Evolutionary conservation across 2,113 vertebrate species (phyloP).

Genomic region (Ceyx melanurus): DNA sequence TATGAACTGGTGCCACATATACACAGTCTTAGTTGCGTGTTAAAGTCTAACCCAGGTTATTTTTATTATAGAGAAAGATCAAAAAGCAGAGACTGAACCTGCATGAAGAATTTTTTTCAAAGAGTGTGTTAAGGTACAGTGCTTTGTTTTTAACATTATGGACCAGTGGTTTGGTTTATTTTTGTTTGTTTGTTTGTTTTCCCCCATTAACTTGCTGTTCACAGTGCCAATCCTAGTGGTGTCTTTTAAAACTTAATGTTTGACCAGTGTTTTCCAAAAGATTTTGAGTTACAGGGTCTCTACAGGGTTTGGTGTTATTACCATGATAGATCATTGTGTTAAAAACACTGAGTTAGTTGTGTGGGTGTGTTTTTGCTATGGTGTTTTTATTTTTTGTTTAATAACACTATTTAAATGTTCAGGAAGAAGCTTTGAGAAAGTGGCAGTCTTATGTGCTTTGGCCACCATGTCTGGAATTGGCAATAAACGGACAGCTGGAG

Average conservation of each 20-base stretch:
- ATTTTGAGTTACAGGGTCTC: accelerated
- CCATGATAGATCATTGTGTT: background rate
- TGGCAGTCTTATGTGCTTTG: background rate
- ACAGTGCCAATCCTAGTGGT: background rate
- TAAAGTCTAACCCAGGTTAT: background rate
- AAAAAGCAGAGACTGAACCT: background rate
- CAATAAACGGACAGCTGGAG: slow-evolving; percentile 82
- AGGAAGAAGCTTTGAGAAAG: background rate
- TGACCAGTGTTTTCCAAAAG: background rate
- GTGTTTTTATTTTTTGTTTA: accelerated
- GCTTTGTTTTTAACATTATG: background rate
- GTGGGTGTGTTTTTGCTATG: background rate
- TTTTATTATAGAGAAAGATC: background rate
- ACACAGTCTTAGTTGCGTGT: background rate
- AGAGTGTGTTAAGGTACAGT: background rate
- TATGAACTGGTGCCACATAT: background rate
- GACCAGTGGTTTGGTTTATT: background rate
- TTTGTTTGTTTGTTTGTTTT: background rate
- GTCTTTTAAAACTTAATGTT: background rate
- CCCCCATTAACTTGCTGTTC: background rate
- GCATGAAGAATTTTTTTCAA: background rate
- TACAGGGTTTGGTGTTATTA: background rate
- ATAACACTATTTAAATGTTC: background rate
- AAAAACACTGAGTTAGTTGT: background rate
- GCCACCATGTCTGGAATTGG: slow-evolving; percentile 85